Percentiles rank a stretch among this genome's conserved stretches.
phyloP scores from a whole-genome alignment of 2,113 vertebrate species.

The Pomatostomus ruficeps region DNA sequence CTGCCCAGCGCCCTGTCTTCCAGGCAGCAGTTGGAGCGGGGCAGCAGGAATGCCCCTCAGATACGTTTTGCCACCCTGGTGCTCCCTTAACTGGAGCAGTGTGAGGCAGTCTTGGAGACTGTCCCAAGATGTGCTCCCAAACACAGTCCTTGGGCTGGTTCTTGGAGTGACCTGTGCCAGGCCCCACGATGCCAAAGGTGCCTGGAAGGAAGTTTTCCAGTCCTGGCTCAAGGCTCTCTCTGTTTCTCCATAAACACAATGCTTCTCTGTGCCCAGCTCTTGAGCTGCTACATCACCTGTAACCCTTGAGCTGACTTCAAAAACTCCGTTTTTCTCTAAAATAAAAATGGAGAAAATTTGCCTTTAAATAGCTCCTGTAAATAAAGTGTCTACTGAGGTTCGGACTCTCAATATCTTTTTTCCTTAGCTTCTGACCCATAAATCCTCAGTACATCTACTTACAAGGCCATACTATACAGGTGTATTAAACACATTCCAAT shows the following conservation, averaged over 20 bases:
- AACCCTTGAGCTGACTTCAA: not conserved
- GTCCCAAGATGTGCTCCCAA: not conserved
- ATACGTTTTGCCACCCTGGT: not conserved
- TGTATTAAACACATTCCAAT: not conserved
- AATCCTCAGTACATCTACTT: not conserved
- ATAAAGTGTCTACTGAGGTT: not conserved
- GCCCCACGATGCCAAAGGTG: not conserved
- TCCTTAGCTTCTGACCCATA: conserved; percentile 2
- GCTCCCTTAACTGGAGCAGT: not conserved
- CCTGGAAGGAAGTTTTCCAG: not conserved
- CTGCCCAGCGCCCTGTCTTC: not conserved
- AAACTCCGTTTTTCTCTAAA: not conserved
- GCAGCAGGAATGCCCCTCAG: not conserved
- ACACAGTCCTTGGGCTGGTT: not conserved
- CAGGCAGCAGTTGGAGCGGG: not conserved
- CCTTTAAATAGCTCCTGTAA: not conserved
- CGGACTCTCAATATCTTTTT: not conserved
- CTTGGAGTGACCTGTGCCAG: not conserved
- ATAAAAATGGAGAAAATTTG: not conserved
- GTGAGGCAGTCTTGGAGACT: not conserved
- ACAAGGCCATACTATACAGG: not conserved
- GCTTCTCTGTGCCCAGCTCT: not conserved
- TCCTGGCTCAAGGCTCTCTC: not conserved
- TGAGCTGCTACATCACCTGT: not conserved
- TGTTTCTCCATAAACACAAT: not conserved